Evolutionary conservation across 2,113 vertebrate species (phyloP), one percentile per base, ranked within the genome.

Genomic region (Cyprinodon tularosa): DNA sequence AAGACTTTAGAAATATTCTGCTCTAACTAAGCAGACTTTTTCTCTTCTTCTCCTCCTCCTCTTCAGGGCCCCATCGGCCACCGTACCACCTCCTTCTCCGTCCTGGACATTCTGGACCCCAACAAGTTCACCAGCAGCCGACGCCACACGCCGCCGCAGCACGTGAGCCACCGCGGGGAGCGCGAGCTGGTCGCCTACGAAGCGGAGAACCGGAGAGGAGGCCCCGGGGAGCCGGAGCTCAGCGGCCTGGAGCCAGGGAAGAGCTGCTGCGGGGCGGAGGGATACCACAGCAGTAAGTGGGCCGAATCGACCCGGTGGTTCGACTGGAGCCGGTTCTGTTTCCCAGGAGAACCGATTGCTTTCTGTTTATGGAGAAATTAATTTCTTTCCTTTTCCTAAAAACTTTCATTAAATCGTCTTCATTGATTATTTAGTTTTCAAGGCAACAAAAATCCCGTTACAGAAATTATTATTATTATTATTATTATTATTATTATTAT

Each of bases 81-180:
- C 90, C 95, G 98, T 87, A 98, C 97, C 93, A 99, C 98, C 44
- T 96, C 98, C 9, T 99, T 99, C 93, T 99, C 98, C 1, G 97
- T 99, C 45, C 92, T 99, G 91, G 98, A 99, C 96, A 99, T 99
- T 87, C 91, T 99, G 94, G 96, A 97, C 86, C 96, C 96, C 64
- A 97, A 98, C 93, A 98, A 97, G 90, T 98, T 99, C 94, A 99
- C 97, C 73, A 97, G 97, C 93, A 86, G 7, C 77, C 89, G 91
- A 36, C 57, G 90, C 8, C 80, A 29, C 15, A 57, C 50, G 50
- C n/a, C 50, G 17, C 50, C 50, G 50, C 84, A 79, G 85, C 83
- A 81, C 70, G 44, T n/a, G 74, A 6, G 93, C 75, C 92, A 93
- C 84, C 94, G 95, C 66, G 87, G 86, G 9, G 85, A 91, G 57